Base-by-base conservation (phyloP, 1,140 invertebrate genomes). In the Laupala kohalensis region DNA sequence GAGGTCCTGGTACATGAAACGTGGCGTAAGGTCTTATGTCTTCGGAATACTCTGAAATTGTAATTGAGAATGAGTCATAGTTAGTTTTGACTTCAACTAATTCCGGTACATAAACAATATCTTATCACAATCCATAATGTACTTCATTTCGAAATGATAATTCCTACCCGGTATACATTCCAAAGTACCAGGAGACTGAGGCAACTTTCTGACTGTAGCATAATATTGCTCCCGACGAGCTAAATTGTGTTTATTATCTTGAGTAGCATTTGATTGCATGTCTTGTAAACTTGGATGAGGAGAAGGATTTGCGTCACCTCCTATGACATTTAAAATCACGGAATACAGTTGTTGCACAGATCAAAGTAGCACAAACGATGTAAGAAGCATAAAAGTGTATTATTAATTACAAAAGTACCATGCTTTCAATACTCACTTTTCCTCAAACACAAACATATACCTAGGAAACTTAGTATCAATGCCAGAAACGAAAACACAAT, bases 21-120 rank as follows among this genome's bases (percentile, higher is more conserved):
- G 79, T 80, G 13, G 79, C 79, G 71, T 80, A 80, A 3, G 79
- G 79, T 70, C 78, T 78, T 63, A 79, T 78, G 71, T 80, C 79
- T 53, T 80, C 79, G 12, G 78, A 75, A 73, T 77, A 78, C 64
- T 78, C 77, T 78, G 72, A 62, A 64, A 28, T 23, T 13, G 30
- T 3, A 71, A 65, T 71, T 2, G 1, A 53, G 1, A 53, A 9
- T 13, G 37, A 1, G 37, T 53, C 9, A 13, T 53, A 53, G 37
- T 13, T 53, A 53, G 19, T 53, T 53, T 53, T 13, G 9, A 13
- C 9, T 2, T 53, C 9, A 53, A 53, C 19, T 2, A 53, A 53
- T 13, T 53, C 37, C 9, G 37, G 9, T 53, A 53, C 9, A 19
- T 0, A 53, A 53, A 53, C 19, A 53, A 53, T 13, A 1, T 13